Conservation (phyloP, 2,113 vertebrate species). For the Raja brachyura region DNA sequence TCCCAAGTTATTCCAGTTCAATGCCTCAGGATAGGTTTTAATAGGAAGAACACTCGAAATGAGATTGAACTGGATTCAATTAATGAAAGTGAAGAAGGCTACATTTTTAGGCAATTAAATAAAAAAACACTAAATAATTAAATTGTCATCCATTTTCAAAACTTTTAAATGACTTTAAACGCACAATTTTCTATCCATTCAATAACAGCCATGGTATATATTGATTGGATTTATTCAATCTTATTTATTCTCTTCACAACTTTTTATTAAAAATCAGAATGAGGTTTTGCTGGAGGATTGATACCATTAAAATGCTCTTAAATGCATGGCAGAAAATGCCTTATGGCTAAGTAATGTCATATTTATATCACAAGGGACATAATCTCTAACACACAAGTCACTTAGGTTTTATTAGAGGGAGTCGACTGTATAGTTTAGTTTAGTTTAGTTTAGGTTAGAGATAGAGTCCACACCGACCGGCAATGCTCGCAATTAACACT, state of each 20-base stretch:
- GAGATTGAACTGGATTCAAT: neutral
- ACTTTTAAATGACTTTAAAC: neutral
- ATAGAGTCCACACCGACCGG: too few species aligned
- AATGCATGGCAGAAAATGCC: neutral
- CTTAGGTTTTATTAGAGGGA: neutral
- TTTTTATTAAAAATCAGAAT: neutral
- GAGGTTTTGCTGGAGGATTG: neutral
- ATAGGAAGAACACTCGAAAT: neutral
- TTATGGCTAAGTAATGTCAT: neutral
- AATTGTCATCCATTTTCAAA: neutral
- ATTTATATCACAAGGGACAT: neutral
- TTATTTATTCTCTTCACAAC: neutral
- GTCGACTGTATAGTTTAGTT: neutral
- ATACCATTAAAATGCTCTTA: neutral
- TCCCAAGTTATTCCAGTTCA: neutral
- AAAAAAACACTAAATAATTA: neutral
- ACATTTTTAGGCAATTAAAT: conserved; percentile 17
- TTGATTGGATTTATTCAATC: neutral
- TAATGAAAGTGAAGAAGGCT: neutral
- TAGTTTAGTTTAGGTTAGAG: too few species aligned
- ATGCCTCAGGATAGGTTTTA: neutral
- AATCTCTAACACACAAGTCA: neutral
- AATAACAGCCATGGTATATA: neutral
- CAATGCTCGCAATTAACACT: too few species aligned
- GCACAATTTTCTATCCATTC: neutral